Percentiles rank a stretch among this genome's conserved stretches.
phyloP scores from a whole-genome alignment of 2,888 invertebrate species.

The Parasteatoda lunata region DNA sequence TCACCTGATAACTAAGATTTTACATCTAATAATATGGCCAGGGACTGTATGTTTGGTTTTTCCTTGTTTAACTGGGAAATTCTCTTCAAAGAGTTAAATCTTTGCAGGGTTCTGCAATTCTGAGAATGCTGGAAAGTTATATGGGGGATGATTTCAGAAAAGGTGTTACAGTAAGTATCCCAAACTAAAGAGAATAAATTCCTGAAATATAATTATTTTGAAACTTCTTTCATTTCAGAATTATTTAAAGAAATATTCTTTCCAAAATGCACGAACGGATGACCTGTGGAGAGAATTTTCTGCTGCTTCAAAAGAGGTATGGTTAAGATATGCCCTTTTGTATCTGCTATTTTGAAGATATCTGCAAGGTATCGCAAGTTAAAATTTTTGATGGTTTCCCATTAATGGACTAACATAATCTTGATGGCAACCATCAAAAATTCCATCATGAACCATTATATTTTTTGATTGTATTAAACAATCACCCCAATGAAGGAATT shows the following conservation, averaged over 20 bases:
- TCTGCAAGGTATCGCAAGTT: too few species aligned
- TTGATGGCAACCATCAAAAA: too few species aligned
- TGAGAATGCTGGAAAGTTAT: conserved; percentile 61
- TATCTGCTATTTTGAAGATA: too few species aligned
- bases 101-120: conserved; percentile 52
- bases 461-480: too few species aligned
- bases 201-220: neutral
- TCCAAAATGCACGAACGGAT: conserved; percentile 85
- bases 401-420: too few species aligned
- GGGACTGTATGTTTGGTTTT: too few species aligned
- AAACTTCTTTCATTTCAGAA: conserved; percentile 73
- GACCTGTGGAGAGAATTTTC: conserved; percentile 82
- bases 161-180: conserved; percentile 61
- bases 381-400: too few species aligned
- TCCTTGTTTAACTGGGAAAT: too few species aligned
- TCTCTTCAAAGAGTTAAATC: neutral
- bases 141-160: conserved; percentile 66
- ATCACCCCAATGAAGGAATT: too few species aligned
- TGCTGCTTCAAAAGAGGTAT: conserved; percentile 69
- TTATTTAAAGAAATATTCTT: conserved; percentile 84
- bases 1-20: too few species aligned
- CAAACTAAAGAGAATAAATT: neutral
- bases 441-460: too few species aligned
- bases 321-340: neutral
- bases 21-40: too few species aligned